A percentile compares a stretch with the other conserved stretches of the same genome.
These are phyloP conservation scores for Arctopsyche grandis DNA, from an alignment of 1,140 invertebrate genomes.

Conservation along the genomic window DNA sequence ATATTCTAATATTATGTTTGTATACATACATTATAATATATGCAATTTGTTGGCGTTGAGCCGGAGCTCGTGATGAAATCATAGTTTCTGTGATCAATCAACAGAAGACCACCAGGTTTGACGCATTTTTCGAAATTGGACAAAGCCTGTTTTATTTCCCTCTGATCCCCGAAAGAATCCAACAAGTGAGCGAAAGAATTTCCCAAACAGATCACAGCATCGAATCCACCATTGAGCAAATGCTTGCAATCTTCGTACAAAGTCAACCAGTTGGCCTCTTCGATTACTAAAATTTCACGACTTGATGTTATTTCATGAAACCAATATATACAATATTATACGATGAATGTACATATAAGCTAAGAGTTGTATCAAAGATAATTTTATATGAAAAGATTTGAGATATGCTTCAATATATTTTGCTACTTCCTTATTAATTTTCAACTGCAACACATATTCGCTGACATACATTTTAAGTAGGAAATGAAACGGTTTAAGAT, in stretches of 20 bases:
- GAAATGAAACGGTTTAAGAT: too few relatives aligned
- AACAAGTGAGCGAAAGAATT: constrained; percentile 91
- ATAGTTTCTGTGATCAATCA: constrained; percentile 91
- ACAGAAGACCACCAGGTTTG: constrained; percentile 83
- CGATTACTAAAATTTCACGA: constrained; percentile 71
- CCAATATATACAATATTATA: too few relatives aligned
- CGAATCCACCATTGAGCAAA: constrained; percentile 73
- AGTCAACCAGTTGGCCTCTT: constrained; percentile 84
- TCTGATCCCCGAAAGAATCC: constrained; percentile 79
- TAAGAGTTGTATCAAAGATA: too few relatives aligned
- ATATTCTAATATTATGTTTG: background rate
- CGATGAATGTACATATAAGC: too few relatives aligned
- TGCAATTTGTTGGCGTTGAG: constrained; percentile 78
- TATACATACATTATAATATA: constrained; percentile 83
- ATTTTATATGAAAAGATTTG: too few relatives aligned
- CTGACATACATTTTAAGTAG: too few relatives aligned
- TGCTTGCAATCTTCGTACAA: constrained; percentile 75
- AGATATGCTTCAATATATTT: too few relatives aligned
- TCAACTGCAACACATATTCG: too few relatives aligned
- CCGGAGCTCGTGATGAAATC: constrained; percentile 78
- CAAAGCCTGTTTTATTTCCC: constrained; percentile 80
- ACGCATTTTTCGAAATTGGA: constrained; percentile 82
- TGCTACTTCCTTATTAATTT: too few relatives aligned
- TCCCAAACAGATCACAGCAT: constrained; percentile 86
- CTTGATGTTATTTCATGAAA: background rate